These are phyloP conservation scores for Drosophila nikananu DNA, from an alignment of 1,140 invertebrate genomes.

Conservation along the genomic window DNA sequence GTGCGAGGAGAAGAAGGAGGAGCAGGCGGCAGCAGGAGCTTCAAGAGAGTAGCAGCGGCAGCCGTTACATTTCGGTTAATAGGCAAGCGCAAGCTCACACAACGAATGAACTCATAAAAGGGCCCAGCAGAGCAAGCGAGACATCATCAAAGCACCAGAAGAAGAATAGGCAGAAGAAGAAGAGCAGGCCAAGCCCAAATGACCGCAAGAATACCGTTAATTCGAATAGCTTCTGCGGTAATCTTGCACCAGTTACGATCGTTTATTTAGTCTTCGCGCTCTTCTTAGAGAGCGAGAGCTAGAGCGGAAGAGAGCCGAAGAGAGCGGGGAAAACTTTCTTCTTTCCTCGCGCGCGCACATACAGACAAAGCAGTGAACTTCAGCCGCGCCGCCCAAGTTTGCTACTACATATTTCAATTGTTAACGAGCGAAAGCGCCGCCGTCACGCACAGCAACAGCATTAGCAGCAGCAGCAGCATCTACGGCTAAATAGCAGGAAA, in stretches of 20 bases:
- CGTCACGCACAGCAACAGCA: conserved; percentile 65
- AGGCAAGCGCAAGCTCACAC: conserved; percentile 38
- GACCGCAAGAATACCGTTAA: conserved; percentile 71
- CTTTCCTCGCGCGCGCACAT: conserved; percentile 27
- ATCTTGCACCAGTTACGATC: conserved; percentile 46
- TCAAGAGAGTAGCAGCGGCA: conserved; percentile 11
- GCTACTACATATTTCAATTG: conserved; percentile 84
- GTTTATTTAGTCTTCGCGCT: conserved; percentile 24
- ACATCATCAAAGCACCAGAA: conserved; percentile 23
- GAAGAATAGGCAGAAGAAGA: conserved; percentile 24
- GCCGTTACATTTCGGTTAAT: conserved; percentile 53
- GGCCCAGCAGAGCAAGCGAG: conserved; percentile 29
- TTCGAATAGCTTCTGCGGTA: conserved; percentile 55
- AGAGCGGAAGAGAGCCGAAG: conserved; percentile 23
- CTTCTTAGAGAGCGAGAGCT: conserved; percentile 36
- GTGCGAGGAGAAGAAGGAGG: conserved; percentile 22
- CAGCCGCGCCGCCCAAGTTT: conserved; percentile 45
- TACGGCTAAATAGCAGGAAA: conserved; percentile 43
- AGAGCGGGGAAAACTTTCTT: conserved; percentile 67
- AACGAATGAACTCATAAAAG: conserved; percentile 78
- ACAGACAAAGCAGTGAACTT: conserved; percentile 65
- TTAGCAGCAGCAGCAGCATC: background rate
- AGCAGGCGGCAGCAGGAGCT: conserved; percentile 16
- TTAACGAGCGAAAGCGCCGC: conserved; percentile 85
- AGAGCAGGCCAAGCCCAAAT: conserved; percentile 42